These are phyloP conservation scores for Scytalopus superciliaris DNA, from an alignment of 2,113 vertebrate species.

Conservation along the genomic window DNA sequence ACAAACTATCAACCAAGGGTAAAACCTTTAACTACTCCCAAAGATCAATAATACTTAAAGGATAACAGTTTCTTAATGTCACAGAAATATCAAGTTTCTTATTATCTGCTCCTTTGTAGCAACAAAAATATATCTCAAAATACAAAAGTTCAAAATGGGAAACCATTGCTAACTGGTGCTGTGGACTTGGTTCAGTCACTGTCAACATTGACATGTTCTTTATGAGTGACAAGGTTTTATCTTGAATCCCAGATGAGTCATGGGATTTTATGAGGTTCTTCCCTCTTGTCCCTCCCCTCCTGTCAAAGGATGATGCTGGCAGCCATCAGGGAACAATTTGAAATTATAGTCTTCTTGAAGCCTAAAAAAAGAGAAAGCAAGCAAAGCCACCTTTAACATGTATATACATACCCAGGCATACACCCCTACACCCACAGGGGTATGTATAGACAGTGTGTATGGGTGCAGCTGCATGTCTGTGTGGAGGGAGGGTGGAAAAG, in stretches of 20 bases:
- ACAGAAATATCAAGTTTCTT: not conserved
- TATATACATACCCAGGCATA: not conserved
- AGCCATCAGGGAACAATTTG: not conserved
- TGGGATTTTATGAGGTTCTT: not conserved
- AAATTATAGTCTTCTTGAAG: not conserved
- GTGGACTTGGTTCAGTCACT: not conserved
- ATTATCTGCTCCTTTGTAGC: not conserved
- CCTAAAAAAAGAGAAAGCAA: not conserved
- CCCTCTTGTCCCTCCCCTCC: not conserved
- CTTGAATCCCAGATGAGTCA: not conserved
- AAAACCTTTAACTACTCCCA: not conserved
- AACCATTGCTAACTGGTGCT: not conserved
- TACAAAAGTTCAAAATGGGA: not conserved
- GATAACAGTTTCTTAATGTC: not conserved
- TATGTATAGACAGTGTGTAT: not conserved
- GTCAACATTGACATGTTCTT: not conserved
- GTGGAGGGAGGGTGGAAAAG: not conserved
- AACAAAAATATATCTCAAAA: not conserved
- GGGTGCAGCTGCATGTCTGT: accelerated
- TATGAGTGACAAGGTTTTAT: not conserved
- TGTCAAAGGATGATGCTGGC: not conserved
- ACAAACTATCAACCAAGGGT: not conserved
- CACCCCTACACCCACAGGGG: not conserved
- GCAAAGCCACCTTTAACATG: not conserved
- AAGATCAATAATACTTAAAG: not conserved